Percentiles rank a stretch among this genome's conserved stretches.
Conservation (phyloP, 2,113 vertebrate genomes). For the Catharus minimus region DNA sequence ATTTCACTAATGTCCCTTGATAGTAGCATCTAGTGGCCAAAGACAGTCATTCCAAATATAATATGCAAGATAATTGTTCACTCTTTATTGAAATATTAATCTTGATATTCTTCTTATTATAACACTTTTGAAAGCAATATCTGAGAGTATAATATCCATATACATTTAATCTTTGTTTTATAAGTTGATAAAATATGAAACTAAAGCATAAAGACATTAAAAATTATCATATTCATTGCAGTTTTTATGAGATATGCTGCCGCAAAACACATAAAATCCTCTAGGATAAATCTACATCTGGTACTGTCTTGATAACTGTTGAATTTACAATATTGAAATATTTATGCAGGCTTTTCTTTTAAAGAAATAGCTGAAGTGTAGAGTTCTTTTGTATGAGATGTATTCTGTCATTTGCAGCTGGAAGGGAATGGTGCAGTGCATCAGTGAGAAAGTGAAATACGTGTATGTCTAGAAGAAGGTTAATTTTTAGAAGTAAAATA, state of each 20-base stretch:
- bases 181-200: constrained; percentile 64
- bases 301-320: constrained; percentile 46
- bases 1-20: constrained; percentile 27
- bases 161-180: constrained; percentile 65
- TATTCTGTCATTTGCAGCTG: constrained; percentile 28
- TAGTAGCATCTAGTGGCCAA: constrained; percentile 15
- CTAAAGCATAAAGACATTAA: constrained; percentile 54
- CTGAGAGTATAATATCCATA: constrained; percentile 19
- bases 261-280: constrained; percentile 61
- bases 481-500: constrained; percentile 29
- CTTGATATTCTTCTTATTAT: constrained; percentile 34
- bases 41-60: constrained; percentile 21
- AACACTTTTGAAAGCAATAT: constrained; percentile 46
- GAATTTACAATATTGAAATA: constrained; percentile 47
- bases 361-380: constrained; percentile 49
- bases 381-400: constrained; percentile 3
- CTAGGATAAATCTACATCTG: constrained; percentile 65
- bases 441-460: constrained; percentile 9
- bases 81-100: constrained; percentile 37
- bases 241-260: constrained; percentile 55
- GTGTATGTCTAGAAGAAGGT: background rate
- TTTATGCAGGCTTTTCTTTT: constrained; percentile 39
- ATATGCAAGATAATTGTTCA: constrained; percentile 41
- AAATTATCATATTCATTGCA: constrained; percentile 70
- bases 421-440: background rate